These are phyloP conservation scores for Pitta sordida DNA, from an alignment of 2,113 vertebrate genomes.

Conservation along the genomic window DNA sequence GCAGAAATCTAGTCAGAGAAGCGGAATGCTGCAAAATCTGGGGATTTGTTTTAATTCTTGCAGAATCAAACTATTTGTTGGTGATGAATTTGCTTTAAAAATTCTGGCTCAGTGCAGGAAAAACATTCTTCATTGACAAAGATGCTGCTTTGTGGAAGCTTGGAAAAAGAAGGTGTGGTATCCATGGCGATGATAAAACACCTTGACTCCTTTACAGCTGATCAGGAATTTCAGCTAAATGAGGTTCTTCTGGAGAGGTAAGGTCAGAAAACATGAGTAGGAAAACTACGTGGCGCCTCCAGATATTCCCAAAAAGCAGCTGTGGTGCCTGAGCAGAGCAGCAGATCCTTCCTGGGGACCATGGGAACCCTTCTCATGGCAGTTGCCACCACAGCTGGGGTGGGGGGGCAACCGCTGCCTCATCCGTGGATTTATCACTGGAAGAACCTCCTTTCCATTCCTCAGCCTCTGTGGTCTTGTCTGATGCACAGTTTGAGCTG, in stretches of 20 bases:
- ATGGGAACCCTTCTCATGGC: neutral
- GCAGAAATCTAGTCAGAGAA: neutral
- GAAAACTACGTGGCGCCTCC: neutral
- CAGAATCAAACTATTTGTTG: neutral
- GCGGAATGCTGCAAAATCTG: neutral
- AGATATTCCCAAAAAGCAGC: neutral
- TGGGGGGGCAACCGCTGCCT: neutral
- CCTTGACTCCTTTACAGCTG: neutral
- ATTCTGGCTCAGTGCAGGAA: fast-evolving
- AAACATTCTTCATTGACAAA: neutral
- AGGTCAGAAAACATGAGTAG: neutral
- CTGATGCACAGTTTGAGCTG: neutral
- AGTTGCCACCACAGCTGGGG: too few relatives aligned
- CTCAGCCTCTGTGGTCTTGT: neutral
- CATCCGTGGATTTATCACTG: neutral
- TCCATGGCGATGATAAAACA: neutral
- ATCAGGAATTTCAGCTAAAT: neutral
- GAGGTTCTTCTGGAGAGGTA: neutral
- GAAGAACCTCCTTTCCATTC: neutral
- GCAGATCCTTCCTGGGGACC: neutral
- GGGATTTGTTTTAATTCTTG: neutral
- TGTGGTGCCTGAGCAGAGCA: fast-evolving
- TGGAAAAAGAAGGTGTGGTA: neutral
- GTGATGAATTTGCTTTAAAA: neutral
- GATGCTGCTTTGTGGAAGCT: neutral